These are phyloP conservation scores for Phthorimaea operculella DNA, from an alignment of 1,140 invertebrate genomes.

Conservation along the genomic window DNA sequence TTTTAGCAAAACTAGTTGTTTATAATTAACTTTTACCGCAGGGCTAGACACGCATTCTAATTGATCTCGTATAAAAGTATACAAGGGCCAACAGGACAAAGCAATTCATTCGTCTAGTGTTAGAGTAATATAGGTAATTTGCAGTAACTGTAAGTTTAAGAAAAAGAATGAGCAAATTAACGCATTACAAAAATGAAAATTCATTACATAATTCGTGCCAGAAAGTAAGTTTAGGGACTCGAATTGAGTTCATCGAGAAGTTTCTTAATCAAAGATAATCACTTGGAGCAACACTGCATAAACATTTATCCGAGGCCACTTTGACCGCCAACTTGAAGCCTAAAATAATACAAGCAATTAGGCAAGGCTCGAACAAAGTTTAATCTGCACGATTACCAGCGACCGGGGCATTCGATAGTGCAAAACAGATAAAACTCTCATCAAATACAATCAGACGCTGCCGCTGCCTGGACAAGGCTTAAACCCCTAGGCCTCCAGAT, in stretches of 20 bases:
- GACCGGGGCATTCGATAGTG: slow-evolving; percentile 34
- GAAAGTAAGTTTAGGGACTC: background rate
- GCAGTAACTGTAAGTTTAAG: too few relatives aligned
- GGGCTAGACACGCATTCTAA: too few relatives aligned
- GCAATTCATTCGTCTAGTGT: too few relatives aligned
- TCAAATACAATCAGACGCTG: slow-evolving; percentile 60
- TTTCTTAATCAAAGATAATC: background rate
- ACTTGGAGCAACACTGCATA: slow-evolving; percentile 14
- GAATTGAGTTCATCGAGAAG: background rate
- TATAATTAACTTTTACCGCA: too few relatives aligned
- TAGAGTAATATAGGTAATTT: too few relatives aligned
- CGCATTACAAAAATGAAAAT: too few relatives aligned
- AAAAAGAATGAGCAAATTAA: too few relatives aligned
- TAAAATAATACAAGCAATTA: slow-evolving; percentile 38
- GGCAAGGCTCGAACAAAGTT: slow-evolving; percentile 31
- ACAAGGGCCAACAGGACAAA: too few relatives aligned
- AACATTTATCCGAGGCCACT: slow-evolving; percentile 18
- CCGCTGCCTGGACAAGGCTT: slow-evolving; percentile 47
- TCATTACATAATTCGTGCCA: too few relatives aligned
- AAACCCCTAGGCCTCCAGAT: slow-evolving; percentile 49
- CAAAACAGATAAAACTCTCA: slow-evolving; percentile 60
- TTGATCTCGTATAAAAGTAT: too few relatives aligned
- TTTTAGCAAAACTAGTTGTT: too few relatives aligned
- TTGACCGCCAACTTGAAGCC: slow-evolving; percentile 26
- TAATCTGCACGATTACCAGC: slow-evolving; percentile 42